Base-by-base conservation (phyloP, 2,113 vertebrate genomes). In the Otis tarda region DNA sequence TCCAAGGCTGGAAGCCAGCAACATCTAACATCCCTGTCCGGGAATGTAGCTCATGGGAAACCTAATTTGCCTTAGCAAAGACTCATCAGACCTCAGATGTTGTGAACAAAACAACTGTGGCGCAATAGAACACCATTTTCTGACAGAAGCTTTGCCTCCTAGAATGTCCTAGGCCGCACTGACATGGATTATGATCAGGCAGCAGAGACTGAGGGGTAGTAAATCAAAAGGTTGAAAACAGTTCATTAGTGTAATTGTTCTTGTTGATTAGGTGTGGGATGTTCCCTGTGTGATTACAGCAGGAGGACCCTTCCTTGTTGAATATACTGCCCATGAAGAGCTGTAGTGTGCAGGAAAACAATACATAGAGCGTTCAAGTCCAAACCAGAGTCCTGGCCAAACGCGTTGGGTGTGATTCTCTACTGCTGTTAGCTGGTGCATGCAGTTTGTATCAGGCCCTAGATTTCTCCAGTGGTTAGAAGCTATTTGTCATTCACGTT, bases 401-500 rank as follows among this genome's bases (percentile, higher is more conserved):
- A 90, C 85, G 96, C 41, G 1, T 14, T n/a, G 18, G 20, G 5
- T 33, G 24, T 50, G 65, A 73, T 73, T 75, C 69, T 33, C 9
- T 49, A 16, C 22, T 50, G 71, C 75, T 92, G 31, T 53, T 65
- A 61, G 65, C 45, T 35, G 41, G 31, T 50, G 28, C 13, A 23
- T 22, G 31, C 68, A 43, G 25, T 52, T 84, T 15, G 10, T 37
- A 10, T 59, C 68, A 49, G 56, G 56, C 31, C 52, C 47, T 95
- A 8, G 76, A n/a, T 94, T 97, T 97, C 95, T 88, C 73, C 53
- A 56, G 84, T 57, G 60, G 37, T 96, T 95, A 90, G 77, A 95
- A 97, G 89, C 10, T 68, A 74, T 94, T 97, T 93, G 49, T 86
- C 81, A 96, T 94, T 94, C 77, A 52, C 18, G 25, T 89, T 85